These are phyloP conservation scores for Melanophora roralis DNA, from an alignment of 2,888 invertebrate species.

Conservation along the genomic window DNA sequence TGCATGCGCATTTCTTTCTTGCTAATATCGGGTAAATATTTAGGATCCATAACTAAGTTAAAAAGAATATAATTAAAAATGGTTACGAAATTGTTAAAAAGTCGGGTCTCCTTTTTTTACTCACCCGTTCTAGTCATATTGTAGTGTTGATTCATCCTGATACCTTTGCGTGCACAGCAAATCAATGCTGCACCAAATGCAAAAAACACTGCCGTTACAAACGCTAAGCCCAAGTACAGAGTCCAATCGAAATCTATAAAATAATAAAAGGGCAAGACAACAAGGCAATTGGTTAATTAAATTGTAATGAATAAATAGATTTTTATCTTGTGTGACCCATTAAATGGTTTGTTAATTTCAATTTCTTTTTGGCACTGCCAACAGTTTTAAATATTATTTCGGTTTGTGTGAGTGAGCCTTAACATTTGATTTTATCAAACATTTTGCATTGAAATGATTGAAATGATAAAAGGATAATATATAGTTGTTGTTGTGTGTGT, in stretches of 20 bases:
- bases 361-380: neutral
- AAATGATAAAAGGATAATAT: constrained; percentile 44
- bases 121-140: constrained; percentile 77
- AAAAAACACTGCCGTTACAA: constrained; percentile 74
- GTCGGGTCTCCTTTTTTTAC: neutral
- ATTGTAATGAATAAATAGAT: constrained; percentile 49
- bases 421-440: constrained; percentile 36
- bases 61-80: constrained; percentile 31
- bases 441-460: constrained; percentile 14
- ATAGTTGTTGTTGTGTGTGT: constrained; percentile 10
- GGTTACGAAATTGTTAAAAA: no score
- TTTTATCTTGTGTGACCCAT: constrained; percentile 59
- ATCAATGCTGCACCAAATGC: constrained; percentile 74
- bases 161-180: constrained; percentile 74
- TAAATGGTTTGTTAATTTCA: constrained; percentile 58
- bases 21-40: constrained; percentile 90
- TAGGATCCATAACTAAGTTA: constrained; percentile 88
- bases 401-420: no score
- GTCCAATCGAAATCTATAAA: constrained; percentile 76
- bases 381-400: neutral
- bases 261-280: constrained; percentile 12
- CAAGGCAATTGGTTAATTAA: constrained; percentile 52
- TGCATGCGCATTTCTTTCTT: constrained; percentile 84
- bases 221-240: constrained; percentile 76
- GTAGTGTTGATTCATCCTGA: constrained; percentile 74